Evolutionary conservation across 2,888 invertebrate species (phyloP).

Genomic region (Cabera pusaria): DNA sequence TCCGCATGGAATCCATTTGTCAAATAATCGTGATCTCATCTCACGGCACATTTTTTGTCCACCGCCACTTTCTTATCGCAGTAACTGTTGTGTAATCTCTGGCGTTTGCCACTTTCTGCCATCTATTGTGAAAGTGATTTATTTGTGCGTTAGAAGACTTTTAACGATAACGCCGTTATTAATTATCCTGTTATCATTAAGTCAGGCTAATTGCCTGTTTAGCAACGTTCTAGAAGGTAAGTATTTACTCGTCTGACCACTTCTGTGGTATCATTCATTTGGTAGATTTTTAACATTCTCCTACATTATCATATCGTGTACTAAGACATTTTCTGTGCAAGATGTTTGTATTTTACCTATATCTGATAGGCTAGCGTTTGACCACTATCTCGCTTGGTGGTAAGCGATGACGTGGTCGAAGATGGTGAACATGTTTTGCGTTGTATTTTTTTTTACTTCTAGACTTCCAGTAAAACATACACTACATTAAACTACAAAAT

Average conservation of each 20-base stretch:
- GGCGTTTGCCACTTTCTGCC: constrained; percentile 3
- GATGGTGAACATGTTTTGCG: no score
- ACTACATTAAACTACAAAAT: no score
- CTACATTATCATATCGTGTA: no score
- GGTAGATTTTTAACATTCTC: no score
- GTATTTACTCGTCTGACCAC: neutral
- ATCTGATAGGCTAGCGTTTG: no score
- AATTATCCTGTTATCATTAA: constrained; percentile 18
- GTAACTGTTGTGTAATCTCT: constrained; percentile 1
- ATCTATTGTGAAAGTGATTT: constrained; percentile 23
- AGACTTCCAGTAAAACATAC: no score
- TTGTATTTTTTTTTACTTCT: no score
- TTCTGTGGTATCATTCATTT: no score
- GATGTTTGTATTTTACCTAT: no score
- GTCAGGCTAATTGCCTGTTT: constrained; percentile 9
- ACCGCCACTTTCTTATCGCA: constrained; percentile 10
- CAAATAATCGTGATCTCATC: constrained; percentile 14
- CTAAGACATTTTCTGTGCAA: no score
- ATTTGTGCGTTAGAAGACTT: constrained; percentile 19
- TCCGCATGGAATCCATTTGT: constrained; percentile 13
- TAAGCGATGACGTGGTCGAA: no score
- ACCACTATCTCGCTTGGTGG: no score
- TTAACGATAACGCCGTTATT: constrained; percentile 20
- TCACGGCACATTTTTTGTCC: constrained; percentile 1
- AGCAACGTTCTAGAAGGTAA: neutral